Evolutionary conservation across 2,888 invertebrate genomes (phyloP), one percentile per base, ranked within the genome.

Genomic region (Heliconius ethilla): DNA sequence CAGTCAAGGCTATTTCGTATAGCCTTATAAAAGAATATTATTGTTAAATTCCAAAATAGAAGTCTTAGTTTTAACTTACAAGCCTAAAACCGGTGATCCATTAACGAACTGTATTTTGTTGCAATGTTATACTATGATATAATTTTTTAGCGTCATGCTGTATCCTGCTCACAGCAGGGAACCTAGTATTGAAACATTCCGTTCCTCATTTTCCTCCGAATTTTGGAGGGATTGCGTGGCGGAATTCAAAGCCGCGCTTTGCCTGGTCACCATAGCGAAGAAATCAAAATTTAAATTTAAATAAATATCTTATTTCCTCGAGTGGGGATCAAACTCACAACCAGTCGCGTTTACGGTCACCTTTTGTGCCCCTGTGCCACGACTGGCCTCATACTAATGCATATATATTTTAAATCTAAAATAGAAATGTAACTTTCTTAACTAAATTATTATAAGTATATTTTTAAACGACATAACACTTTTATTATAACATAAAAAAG

Each of bases 1-100:
- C 65, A 63, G 22, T 76, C 76, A 78, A 78, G 75, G 74, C 51
- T 70, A 37, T 9, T n/a, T n/a, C n/a, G n/a, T n/a, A n/a, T n/a
- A n/a, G n/a, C n/a, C n/a, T n/a, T n/a, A n/a, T n/a, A 27, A 70
- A 37, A 74, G 69, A 62, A 73, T 69, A 45, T 55, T 69, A 22
- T 59, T 74, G 59, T 45, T 65, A n/a, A 73, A 45, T 37, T 59
- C 18, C 10, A n/a, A 69, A 15, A 15, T 15, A 45, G 9, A 10
- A 33, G 18, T 33, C 33, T 15, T 15, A 27, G 27, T 27, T 63
- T 27, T 63, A 2, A 27, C 10, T 15, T 27, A 63, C 6, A 27
- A 62, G 0, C 7, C 13, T 13, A 18, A 63, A 63, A 63, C 1
- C 63, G 27, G 2, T 27, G 5, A 6, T 27, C 6, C 3, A 11